These are phyloP conservation scores for Drosophila stalkeri DNA, from an alignment of 2,888 invertebrate species.

Conservation along the genomic window DNA sequence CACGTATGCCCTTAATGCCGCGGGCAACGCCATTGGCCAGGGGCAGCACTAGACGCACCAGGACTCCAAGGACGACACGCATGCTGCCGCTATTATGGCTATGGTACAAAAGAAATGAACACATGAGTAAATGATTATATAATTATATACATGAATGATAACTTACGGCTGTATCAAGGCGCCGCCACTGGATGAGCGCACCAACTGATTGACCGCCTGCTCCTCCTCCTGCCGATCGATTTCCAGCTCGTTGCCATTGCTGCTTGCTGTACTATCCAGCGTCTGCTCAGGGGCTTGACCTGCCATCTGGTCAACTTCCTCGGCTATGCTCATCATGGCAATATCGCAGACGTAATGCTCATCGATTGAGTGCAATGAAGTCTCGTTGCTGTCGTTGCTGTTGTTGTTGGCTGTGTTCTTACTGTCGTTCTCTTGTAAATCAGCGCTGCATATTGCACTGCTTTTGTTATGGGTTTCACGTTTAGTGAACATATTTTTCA, in stretches of 20 bases:
- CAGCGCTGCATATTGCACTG: slow-evolving; percentile 12
- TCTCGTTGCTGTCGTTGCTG: slow-evolving; percentile 1
- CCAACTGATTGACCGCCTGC: slow-evolving; percentile 77
- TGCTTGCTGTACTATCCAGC: slow-evolving; percentile 22
- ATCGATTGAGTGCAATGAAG: slow-evolving; percentile 55
- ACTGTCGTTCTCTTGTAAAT: slow-evolving; percentile 14
- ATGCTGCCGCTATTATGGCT: slow-evolving; percentile 74
- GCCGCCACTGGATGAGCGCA: slow-evolving; percentile 65
- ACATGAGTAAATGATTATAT: neutral
- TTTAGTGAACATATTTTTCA: slow-evolving; percentile 47
- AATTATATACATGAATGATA: neutral
- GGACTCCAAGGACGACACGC: slow-evolving; percentile 82
- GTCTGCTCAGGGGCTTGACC: neutral
- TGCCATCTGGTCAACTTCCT: slow-evolving; percentile 39
- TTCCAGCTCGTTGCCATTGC: slow-evolving; percentile 65
- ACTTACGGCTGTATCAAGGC: slow-evolving; percentile 77
- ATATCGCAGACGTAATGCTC: slow-evolving; percentile 74
- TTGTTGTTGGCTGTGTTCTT: slow-evolving; percentile 25
- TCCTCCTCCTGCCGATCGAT: slow-evolving; percentile 80
- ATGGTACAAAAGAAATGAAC: neutral
- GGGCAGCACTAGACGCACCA: slow-evolving; percentile 83
- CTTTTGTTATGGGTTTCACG: slow-evolving; percentile 17
- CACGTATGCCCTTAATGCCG: slow-evolving; percentile 83
- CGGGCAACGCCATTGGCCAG: slow-evolving; percentile 83
- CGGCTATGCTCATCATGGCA: slow-evolving; percentile 68